phyloP scores from a whole-genome alignment of 2,797 vertebrate genomes.

The Pangasius sanitwongsei region DNA sequence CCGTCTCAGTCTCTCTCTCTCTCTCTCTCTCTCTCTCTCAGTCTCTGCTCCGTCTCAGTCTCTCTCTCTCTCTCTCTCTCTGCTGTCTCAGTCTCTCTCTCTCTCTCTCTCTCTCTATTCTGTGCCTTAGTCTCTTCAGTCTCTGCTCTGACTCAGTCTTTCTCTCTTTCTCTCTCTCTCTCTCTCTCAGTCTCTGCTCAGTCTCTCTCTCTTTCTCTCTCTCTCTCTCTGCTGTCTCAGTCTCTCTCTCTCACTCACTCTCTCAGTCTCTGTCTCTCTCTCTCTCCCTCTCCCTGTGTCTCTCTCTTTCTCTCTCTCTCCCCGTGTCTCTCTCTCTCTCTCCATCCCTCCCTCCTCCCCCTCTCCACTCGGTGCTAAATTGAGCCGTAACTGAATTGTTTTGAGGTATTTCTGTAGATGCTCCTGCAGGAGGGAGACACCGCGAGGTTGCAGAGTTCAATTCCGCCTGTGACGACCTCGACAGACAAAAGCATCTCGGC shows the following conservation, averaged over 20 bases:
- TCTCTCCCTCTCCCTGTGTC: neutral
- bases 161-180: neutral
- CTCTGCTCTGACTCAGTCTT: neutral
- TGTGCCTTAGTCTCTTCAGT: neutral
- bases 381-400: constrained; percentile 60
- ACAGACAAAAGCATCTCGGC: neutral
- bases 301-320: neutral
- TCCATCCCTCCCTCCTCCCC: neutral
- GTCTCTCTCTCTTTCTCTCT: neutral
- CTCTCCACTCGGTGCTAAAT: constrained; percentile 44
- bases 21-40: no score
- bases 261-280: neutral
- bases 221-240: neutral
- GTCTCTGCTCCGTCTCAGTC: no score
- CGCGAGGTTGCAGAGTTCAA: neutral
- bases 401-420: constrained; percentile 55
- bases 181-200: neutral
- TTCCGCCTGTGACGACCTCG: neutral
- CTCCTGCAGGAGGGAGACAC: constrained; percentile 36
- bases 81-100: neutral
- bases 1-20: no score
- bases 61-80: no score
- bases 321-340: neutral
- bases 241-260: neutral
- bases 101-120: neutral